Evolutionary conservation across 35 echinoderm and acorn worm species (phyloP).

Genomic region (Apostichopus parvimensis): DNA sequence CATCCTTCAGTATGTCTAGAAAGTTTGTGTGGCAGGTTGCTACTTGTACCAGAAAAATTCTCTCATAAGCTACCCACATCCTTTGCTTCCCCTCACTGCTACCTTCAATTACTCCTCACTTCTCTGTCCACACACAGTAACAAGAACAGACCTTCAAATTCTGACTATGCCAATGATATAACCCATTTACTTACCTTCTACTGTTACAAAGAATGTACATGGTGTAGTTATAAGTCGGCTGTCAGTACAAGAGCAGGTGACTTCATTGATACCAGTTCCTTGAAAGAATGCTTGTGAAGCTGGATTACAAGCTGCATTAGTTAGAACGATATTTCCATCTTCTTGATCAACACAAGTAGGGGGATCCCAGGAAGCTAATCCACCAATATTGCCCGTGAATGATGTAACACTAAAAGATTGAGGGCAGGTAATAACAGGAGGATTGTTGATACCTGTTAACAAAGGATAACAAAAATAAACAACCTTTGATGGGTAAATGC

Average conservation of each 20-base stretch:
- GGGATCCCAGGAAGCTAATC: background rate
- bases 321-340: slow-evolving; percentile 8
- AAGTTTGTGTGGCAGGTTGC: no score
- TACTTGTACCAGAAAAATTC: no score
- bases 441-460: slow-evolving; percentile 10
- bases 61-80: no score
- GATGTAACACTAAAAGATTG: background rate
- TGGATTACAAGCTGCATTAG: background rate
- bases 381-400: background rate
- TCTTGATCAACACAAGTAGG: slow-evolving; percentile 13
- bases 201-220: slow-evolving; percentile 17
- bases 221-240: background rate
- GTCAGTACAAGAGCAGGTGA: slow-evolving; percentile 26
- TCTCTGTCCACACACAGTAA: no score
- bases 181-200: background rate
- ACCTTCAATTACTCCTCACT: no score
- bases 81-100: no score
- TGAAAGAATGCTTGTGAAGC: background rate
- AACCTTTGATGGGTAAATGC: no score
- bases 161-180: no score
- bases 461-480: no score
- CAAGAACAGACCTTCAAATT: no score
- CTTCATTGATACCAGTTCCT: background rate
- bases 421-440: background rate
- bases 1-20: no score